Evolutionary conservation across 2,797 vertebrate species (phyloP), one percentile per base, ranked within the genome.

Genomic region (Mallotus villosus): DNA sequence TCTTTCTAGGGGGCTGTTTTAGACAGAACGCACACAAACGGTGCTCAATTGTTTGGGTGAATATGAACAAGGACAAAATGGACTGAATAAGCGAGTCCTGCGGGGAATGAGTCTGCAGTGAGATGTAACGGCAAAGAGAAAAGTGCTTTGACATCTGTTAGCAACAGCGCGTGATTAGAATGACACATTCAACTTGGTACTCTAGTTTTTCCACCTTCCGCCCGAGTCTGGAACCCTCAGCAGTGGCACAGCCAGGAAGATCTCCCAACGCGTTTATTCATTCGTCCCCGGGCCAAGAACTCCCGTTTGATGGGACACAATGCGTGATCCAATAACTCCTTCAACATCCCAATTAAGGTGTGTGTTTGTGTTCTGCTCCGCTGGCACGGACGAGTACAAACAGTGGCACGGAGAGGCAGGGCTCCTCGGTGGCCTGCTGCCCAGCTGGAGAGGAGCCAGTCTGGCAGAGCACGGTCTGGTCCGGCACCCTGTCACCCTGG

Each of bases 171-270:
- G 87, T 90, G 89, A 90, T 90, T 86, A 89, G 89, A 91, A 91
- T 91, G 90, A 92, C 90, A 91, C 90, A 90, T 91, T 92, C 86
- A 91, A 91, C 88, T 90, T 85, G 87, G 85, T 84, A 83, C 87
- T 46, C 11, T 46, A 46, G 12, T 46, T 46, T 46, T 46, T 46
- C 2, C 12, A 12, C 12, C 9, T 14, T 46, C 9, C 5, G 8
- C 37, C 9, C 11, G 41, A 14, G 32, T 34, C 32, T 8, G 5
- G 5, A 34, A 34, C 5, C 32, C 7, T 34, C 32, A 14, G 9
- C 11, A 37, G 71, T 75, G 80, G 78, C 79, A 70, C 76, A 90
- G 89, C 91, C 90, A 91, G 86, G 85, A 68, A 75, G 88, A 88
- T 85, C 75, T 78, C 84, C 87, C 89, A 86, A 81, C 74, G 77